Conservation (phyloP, 2,888 invertebrate genomes). For the Leptarthrus brevirostris region DNA sequence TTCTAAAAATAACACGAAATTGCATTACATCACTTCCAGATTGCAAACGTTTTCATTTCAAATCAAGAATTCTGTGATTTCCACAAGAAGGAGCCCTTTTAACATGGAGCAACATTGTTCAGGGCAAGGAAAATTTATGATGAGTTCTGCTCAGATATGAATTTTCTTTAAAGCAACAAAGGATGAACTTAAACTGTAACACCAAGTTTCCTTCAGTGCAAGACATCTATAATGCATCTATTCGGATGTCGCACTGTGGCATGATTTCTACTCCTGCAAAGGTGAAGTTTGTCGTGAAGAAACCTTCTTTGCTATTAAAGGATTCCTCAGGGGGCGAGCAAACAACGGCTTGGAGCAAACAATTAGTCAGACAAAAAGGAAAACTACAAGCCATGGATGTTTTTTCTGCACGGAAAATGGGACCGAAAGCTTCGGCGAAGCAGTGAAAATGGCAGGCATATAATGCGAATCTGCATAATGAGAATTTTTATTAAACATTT, state of each 20-base stretch:
- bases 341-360: conserved; percentile 45
- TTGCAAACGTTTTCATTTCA: conserved; percentile 44
- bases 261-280: conserved; percentile 27
- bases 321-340: conserved; percentile 35
- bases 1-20: conserved; percentile 42
- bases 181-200: conserved; percentile 33
- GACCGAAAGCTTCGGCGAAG: conserved; percentile 19
- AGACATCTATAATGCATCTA: conserved; percentile 45
- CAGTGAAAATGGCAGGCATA: conserved; percentile 50
- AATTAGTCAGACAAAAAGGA: conserved; percentile 48
- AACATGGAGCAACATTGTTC: neutral
- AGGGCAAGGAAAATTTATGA: neutral
- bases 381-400: conserved; percentile 17
- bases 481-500: conserved; percentile 54
- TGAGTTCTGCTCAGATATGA: conserved; percentile 28
- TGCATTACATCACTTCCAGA: conserved; percentile 41
- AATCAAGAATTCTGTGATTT: conserved; percentile 6
- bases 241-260: conserved; percentile 36
- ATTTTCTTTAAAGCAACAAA: conserved; percentile 45
- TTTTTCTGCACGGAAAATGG: conserved; percentile 25
- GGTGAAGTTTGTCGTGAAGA: conserved; percentile 45
- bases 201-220: conserved; percentile 7
- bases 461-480: conserved; percentile 54
- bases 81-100: conserved; percentile 1
- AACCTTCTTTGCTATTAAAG: conserved; percentile 28